Conservation (phyloP, 2,888 invertebrate species). For the Synergus laeviventris region DNA sequence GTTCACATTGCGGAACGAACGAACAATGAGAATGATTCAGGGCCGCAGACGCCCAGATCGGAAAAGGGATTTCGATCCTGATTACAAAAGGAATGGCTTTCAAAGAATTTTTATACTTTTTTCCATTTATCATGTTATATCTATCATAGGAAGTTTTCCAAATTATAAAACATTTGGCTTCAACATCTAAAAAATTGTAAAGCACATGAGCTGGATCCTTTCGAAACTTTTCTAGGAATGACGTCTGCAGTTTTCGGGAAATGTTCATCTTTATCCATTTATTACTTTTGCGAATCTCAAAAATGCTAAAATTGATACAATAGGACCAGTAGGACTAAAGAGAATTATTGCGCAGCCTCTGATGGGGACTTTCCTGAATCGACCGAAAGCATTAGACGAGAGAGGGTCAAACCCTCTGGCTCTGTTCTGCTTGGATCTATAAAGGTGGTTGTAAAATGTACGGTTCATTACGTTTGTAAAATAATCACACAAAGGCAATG, state of each 20-base stretch:
- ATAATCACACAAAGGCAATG: not conserved
- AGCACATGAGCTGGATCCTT: too few species aligned
- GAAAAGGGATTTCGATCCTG: not conserved
- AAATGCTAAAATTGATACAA: not conserved
- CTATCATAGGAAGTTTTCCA: too few species aligned
- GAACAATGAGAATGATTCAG: slow-evolving; percentile 24
- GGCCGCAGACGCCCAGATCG: not conserved
- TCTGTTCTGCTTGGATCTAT: slow-evolving; percentile 15
- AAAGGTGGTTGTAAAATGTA: slow-evolving; percentile 5
- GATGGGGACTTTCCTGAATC: slow-evolving; percentile 12
- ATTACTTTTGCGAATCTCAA: not conserved
- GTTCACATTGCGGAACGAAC: not conserved
- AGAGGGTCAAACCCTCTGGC: slow-evolving; percentile 24
- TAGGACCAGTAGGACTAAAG: not conserved
- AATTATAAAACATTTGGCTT: too few species aligned
- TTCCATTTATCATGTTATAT: too few species aligned
- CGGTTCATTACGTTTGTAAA: not conserved
- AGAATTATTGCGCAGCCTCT: slow-evolving; percentile 19
- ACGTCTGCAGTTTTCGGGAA: not conserved
- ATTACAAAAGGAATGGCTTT: not conserved
- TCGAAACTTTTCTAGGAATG: too few species aligned
- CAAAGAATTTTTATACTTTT: not conserved
- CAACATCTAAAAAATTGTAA: too few species aligned
- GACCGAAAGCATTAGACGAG: slow-evolving; percentile 8
- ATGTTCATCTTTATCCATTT: not conserved